Percentiles rank a stretch among this genome's conserved stretches.
Evolutionary conservation across 2,113 vertebrate species (phyloP).

Genomic region (Chaenogobius annularis): DNA sequence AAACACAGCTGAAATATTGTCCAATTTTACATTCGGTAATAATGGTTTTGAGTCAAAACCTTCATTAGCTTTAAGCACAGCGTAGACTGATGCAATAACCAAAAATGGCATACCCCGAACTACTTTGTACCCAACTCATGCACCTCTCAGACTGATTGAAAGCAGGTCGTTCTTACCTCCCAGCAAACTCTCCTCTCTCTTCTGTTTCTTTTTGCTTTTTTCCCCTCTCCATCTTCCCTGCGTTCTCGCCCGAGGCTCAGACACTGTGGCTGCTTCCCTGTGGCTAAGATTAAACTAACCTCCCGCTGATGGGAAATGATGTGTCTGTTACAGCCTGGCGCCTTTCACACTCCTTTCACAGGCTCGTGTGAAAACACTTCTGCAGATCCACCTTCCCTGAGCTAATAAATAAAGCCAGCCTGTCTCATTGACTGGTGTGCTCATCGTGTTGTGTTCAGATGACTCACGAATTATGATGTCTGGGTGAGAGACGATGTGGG

Average conservation of each 20-base stretch:
- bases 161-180: conserved; percentile 20
- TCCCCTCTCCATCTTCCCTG: background rate
- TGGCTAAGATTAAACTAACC: conserved; percentile 66
- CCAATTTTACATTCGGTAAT: too few relatives aligned
- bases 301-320: conserved; percentile 70
- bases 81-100: background rate
- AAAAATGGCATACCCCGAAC: background rate
- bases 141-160: conserved; percentile 26
- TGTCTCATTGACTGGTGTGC: conserved; percentile 45
- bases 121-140: background rate
- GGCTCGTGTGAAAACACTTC: conserved; percentile 56
- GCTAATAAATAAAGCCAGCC: conserved; percentile 45
- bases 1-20: too few relatives aligned
- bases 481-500: background rate
- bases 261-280: conserved; percentile 65
- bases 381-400: conserved; percentile 58
- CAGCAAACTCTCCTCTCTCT: conserved; percentile 16
- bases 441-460: background rate
- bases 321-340: conserved; percentile 69
- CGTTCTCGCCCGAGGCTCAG: conserved; percentile 61
- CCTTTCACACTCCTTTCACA: conserved; percentile 51
- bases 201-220: conserved; percentile 30
- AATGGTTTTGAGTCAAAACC: too few relatives aligned
- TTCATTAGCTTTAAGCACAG: background rate
- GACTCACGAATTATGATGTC: background rate